A percentile compares a stretch with the other conserved stretches of the same genome.
phyloP scores from a whole-genome alignment of 2,113 vertebrate genomes.

The Athene cunicularia region DNA sequence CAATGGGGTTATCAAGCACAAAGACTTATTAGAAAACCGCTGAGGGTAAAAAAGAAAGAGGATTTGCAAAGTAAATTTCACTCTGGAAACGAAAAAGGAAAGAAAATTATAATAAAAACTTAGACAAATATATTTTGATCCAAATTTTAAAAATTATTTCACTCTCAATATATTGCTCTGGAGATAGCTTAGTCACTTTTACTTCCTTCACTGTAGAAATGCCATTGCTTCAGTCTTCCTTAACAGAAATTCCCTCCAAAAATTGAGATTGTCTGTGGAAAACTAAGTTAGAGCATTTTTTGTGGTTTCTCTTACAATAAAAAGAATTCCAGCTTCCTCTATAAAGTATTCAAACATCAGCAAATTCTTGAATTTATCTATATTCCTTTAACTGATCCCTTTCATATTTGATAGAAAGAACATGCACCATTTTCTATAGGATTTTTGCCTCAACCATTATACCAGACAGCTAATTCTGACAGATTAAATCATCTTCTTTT shows the following conservation, averaged over 20 bases:
- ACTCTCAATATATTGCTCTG: background rate
- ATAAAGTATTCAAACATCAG: background rate
- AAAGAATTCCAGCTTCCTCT: background rate
- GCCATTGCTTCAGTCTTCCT: background rate
- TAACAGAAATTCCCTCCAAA: background rate
- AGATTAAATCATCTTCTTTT: background rate
- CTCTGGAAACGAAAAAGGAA: background rate
- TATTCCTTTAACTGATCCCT: background rate
- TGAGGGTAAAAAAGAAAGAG: background rate
- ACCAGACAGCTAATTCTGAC: background rate
- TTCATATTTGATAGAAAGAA: background rate
- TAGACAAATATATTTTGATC: background rate
- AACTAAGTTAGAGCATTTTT: background rate
- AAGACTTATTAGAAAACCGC: background rate
- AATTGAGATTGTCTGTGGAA: background rate
- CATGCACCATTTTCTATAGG: background rate
- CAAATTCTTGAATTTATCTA: background rate
- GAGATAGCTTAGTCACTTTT: background rate
- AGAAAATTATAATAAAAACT: background rate
- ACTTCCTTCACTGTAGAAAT: background rate
- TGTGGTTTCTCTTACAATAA: background rate
- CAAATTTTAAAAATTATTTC: background rate
- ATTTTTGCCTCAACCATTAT: background rate
- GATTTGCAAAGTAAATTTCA: background rate
- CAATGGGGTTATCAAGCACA: background rate